Evolutionary conservation across 2,113 vertebrate genomes (phyloP).

Genomic region (Syngnathus floridae): DNA sequence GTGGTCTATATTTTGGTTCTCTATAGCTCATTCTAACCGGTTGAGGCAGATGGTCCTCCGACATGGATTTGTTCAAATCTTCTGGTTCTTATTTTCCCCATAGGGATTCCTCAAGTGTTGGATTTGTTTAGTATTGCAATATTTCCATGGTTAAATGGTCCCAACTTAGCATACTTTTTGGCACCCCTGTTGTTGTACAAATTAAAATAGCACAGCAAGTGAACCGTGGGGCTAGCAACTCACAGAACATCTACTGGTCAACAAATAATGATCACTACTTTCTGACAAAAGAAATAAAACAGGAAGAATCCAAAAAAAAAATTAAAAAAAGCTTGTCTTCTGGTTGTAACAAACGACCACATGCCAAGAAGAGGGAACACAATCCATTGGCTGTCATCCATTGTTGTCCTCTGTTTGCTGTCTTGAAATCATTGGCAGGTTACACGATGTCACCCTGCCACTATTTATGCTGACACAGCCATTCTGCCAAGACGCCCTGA

Average conservation of each 20-base stretch:
- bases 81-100: neutral
- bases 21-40: too few relatives aligned
- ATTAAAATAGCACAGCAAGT: neutral
- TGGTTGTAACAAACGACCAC: neutral
- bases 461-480: neutral
- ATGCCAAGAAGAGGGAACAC: neutral
- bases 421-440: neutral
- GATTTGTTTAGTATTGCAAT: neutral
- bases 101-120: neutral
- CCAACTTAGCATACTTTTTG: neutral
- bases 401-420: slow-evolving; percentile 3
- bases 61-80: neutral
- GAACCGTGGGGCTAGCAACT: neutral
- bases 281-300: neutral
- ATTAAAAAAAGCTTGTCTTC: neutral
- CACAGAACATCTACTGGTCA: neutral
- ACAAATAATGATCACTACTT: neutral
- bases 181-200: neutral
- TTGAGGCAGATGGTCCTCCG: too few relatives aligned
- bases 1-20: too few relatives aligned
- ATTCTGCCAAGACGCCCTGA: neutral
- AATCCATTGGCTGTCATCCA: neutral
- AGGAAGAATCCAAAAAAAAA: neutral
- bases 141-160: neutral
- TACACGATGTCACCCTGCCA: neutral